A percentile compares a stretch with the other conserved stretches of the same genome.
These are phyloP conservation scores for Argynnis bischoffii DNA, from an alignment of 2,888 invertebrate species.

Conservation along the genomic window DNA sequence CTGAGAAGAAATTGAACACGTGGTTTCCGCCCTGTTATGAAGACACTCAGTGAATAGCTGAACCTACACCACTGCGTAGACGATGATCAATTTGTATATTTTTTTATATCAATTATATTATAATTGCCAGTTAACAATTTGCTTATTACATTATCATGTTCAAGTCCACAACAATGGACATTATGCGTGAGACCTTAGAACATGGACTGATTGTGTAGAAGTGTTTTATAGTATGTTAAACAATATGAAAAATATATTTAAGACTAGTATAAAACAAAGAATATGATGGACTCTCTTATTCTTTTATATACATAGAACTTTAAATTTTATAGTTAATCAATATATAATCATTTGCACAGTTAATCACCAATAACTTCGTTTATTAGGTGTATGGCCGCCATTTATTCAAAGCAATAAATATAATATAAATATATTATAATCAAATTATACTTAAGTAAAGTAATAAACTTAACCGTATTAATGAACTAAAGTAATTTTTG, in stretches of 20 bases:
- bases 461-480: too few relatives aligned
- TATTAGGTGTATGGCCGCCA: too few relatives aligned
- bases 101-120: constrained; percentile 12
- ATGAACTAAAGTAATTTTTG: too few relatives aligned
- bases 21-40: background rate
- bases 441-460: too few relatives aligned
- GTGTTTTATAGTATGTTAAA: background rate
- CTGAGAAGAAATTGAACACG: too few relatives aligned
- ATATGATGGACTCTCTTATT: background rate
- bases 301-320: too few relatives aligned
- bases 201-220: background rate
- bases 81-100: background rate
- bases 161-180: constrained; percentile 27
- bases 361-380: too few relatives aligned
- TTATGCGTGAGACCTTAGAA: constrained; percentile 27
- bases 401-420: too few relatives aligned
- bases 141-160: constrained; percentile 13
- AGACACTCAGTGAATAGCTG: background rate
- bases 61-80: background rate
- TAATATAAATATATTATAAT: too few relatives aligned
- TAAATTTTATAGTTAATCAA: too few relatives aligned
- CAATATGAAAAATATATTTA: background rate
- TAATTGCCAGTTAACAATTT: constrained; percentile 20
- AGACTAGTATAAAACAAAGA: background rate
- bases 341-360: too few relatives aligned